Conservation (phyloP, 2,888 invertebrate genomes). For the Ommatoiulus sabulosus region DNA sequence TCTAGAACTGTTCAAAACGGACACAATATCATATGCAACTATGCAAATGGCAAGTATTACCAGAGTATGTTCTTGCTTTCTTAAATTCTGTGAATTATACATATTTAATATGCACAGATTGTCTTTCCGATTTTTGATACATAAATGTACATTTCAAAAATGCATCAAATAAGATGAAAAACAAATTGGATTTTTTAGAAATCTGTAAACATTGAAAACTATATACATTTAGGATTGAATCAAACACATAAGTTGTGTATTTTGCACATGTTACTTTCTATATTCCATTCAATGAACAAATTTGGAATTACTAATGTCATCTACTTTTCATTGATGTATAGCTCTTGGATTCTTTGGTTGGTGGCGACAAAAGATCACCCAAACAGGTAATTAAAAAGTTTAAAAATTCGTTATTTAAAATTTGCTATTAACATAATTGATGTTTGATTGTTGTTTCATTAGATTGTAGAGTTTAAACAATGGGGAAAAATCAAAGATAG, state of each 20-base stretch:
- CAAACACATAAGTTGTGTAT: too few relatives aligned
- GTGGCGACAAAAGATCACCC: constrained; percentile 50
- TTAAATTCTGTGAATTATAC: background rate
- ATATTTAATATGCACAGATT: too few relatives aligned
- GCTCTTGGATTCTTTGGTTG: constrained; percentile 20
- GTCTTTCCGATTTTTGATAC: too few relatives aligned
- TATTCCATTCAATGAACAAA: background rate
- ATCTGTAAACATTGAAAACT: too few relatives aligned
- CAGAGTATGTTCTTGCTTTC: too few relatives aligned
- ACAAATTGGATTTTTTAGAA: too few relatives aligned
- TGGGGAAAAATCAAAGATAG: constrained; percentile 77
- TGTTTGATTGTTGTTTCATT: constrained; percentile 60
- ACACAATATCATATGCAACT: background rate
- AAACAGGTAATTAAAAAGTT: constrained; percentile 48
- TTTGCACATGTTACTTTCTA: too few relatives aligned
- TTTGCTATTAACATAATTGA: too few relatives aligned
- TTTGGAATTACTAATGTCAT: background rate
- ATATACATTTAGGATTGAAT: too few relatives aligned
- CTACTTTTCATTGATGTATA: background rate
- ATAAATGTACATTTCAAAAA: too few relatives aligned
- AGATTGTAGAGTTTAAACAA: constrained; percentile 75
- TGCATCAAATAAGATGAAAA: too few relatives aligned
- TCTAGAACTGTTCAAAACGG: background rate
- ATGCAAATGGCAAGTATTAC: constrained; percentile 17
- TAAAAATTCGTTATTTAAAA: too few relatives aligned